Conservation (phyloP, 2,113 vertebrate genomes). For the Euleptes europaea region DNA sequence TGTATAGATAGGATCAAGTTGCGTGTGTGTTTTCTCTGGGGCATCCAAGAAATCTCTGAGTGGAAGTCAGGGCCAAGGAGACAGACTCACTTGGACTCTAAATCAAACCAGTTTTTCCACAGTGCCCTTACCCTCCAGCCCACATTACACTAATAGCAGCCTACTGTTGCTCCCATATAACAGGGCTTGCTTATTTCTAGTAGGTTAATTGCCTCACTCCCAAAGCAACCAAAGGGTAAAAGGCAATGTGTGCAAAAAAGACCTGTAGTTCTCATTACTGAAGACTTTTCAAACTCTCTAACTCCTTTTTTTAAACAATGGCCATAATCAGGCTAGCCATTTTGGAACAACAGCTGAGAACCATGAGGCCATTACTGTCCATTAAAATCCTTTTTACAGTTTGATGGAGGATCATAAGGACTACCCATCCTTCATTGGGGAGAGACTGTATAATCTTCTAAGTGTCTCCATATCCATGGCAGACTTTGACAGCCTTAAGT, state of each 20-base stretch:
- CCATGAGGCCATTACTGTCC: constrained; percentile 79
- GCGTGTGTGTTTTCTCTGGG: not conserved
- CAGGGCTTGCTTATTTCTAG: not conserved
- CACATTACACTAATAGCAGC: not conserved
- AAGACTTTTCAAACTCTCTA: constrained; percentile 82
- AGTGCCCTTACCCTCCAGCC: not conserved
- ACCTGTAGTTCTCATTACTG: constrained; percentile 70
- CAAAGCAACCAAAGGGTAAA: not conserved
- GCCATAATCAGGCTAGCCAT: constrained; percentile 79
- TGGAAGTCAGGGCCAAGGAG: not conserved
- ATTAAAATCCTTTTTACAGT: constrained; percentile 83
- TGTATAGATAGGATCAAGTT: not conserved
- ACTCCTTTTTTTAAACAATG: constrained; percentile 75
- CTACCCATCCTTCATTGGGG: constrained; percentile 69
- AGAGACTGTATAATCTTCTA: constrained; percentile 45
- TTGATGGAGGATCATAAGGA: constrained; percentile 74
- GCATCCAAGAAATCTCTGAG: not conserved
- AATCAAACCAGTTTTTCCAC: not conserved
- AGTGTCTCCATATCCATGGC: constrained; percentile 44
- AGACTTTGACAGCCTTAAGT: constrained; percentile 47
- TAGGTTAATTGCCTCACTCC: not conserved
- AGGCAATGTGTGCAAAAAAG: constrained; percentile 64
- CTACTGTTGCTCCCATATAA: not conserved
- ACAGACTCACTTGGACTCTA: not conserved
- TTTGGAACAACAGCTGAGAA: constrained; percentile 83